phyloP scores from a whole-genome alignment of 2,113 vertebrate genomes.

The Percopsis transmontana region DNA sequence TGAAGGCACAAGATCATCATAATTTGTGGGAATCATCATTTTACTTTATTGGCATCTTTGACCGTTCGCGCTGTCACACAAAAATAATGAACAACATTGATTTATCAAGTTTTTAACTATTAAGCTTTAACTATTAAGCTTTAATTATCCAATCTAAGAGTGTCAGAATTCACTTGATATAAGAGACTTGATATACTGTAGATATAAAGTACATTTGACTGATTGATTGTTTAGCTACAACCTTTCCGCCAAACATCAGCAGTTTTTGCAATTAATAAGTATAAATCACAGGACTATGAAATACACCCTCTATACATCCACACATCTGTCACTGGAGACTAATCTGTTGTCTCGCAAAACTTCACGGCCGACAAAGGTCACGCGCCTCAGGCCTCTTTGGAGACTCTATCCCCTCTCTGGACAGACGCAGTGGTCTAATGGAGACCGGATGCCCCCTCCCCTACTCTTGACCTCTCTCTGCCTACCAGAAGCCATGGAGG shows the following conservation, averaged over 20 bases:
- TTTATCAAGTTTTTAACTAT: no score
- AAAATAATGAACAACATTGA: no score
- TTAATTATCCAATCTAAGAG: no score
- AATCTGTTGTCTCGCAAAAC: constrained; percentile 74
- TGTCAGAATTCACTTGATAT: no score
- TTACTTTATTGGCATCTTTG: no score
- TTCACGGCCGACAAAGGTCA: constrained; percentile 86
- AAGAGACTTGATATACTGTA: no score
- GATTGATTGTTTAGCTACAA: constrained; percentile 9
- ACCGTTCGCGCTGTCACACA: no score
- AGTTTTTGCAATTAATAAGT: constrained; percentile 32
- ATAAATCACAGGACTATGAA: constrained; percentile 56
- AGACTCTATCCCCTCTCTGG: constrained; percentile 65
- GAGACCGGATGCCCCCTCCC: constrained; percentile 71
- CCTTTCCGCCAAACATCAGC: constrained; percentile 39
- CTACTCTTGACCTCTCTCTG: constrained; percentile 76
- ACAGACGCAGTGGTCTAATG: constrained; percentile 72
- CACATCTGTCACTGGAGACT: constrained; percentile 69
- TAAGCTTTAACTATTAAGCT: no score
- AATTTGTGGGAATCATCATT: no score
- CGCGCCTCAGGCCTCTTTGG: constrained; percentile 66
- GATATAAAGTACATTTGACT: no score
- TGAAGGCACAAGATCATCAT: no score
- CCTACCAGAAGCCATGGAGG: constrained; percentile 86
- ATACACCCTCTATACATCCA: constrained; percentile 37